Percentiles rank a stretch among this genome's conserved stretches.
Conservation (phyloP, 2,797 vertebrate genomes). For the Myripristis jacobus region DNA sequence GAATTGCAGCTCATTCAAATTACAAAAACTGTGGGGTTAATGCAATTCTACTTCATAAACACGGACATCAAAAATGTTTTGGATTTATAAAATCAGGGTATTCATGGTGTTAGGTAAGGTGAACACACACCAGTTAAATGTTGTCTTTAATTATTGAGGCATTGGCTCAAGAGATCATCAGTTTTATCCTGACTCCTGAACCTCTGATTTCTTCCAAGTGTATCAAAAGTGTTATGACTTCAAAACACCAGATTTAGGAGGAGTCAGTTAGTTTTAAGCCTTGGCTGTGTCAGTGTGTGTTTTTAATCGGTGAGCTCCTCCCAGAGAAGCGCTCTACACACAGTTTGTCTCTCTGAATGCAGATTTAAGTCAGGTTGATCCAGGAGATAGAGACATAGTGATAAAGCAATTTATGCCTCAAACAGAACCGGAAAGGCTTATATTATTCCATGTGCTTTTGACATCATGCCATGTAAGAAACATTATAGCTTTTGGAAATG, state of each 20-base stretch:
- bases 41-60: too few species aligned
- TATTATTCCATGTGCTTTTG: constrained; percentile 14
- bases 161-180: constrained; percentile 44
- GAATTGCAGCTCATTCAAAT: too few species aligned
- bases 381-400: constrained; percentile 12
- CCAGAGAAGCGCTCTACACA: constrained; percentile 22
- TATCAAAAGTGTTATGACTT: constrained; percentile 45
- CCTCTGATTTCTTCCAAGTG: constrained; percentile 49
- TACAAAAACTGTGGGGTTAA: too few species aligned
- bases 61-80: neutral
- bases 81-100: neutral
- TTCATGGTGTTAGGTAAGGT: neutral
- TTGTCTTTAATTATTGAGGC: constrained; percentile 52
- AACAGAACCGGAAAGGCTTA: constrained; percentile 18
- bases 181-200: constrained; percentile 59
- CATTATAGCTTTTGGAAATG: constrained; percentile 3
- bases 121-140: neutral
- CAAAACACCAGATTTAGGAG: constrained; percentile 47
- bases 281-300: constrained; percentile 37
- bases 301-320: constrained; percentile 65
- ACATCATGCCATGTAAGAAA: constrained; percentile 6
- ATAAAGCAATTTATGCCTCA: constrained; percentile 49
- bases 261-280: constrained; percentile 61
- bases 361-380: constrained; percentile 43
- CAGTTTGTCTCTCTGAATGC: constrained; percentile 34